Evolutionary conservation across 2,113 vertebrate genomes (phyloP), one percentile per base, ranked within the genome.

Genomic region (Epinephelus moara): DNA sequence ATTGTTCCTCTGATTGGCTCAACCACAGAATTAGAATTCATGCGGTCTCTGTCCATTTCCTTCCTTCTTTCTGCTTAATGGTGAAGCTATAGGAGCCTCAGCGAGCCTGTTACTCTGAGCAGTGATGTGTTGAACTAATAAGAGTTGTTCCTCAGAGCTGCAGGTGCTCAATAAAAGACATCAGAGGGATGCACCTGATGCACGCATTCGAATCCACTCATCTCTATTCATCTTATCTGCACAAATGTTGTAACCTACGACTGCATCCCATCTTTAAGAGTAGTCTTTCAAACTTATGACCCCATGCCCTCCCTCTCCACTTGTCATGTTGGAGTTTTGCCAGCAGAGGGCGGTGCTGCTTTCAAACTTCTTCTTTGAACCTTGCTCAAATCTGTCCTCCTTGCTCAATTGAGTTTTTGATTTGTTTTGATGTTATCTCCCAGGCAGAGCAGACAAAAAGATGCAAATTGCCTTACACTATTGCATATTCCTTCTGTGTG

Each of bases 311-410:
- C 12, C 3, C n/a, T 49, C 11, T 37, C 23, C 6, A 17, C 10
- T 18, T 82, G 74, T 56, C 15, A 1, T 87, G 37, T 27, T 70
- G 59, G 18, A 80, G 15, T 33, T 3, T 21, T 40, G 21, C 84
- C 94, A 93, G 78, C 79, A 94, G 94, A 94, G 89, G 92, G 91
- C 27, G 59, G 63, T 85, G 55, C 74, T 1, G 25, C 62, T 85
- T 79, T 82, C 57, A 63, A 55, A 73, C 23, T 18, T 19, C 3
- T 8, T n/a, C 15, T 14, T 63, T 61, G 8, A 78, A n/a, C 19
- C 12, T 37, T 50, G 4, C 56, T 42, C 23, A 60, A 83, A 66
- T 40, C 23, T 61, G 3, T 47, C 62, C 50, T 33, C 10, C 50
- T 33, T 10, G 21, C 63, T 8, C 25, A 66, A 2, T 56, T 81